Percentiles rank a stretch among this genome's conserved stretches.
Conservation (phyloP, 1,140 invertebrate genomes). For the Chlorops oryzae region DNA sequence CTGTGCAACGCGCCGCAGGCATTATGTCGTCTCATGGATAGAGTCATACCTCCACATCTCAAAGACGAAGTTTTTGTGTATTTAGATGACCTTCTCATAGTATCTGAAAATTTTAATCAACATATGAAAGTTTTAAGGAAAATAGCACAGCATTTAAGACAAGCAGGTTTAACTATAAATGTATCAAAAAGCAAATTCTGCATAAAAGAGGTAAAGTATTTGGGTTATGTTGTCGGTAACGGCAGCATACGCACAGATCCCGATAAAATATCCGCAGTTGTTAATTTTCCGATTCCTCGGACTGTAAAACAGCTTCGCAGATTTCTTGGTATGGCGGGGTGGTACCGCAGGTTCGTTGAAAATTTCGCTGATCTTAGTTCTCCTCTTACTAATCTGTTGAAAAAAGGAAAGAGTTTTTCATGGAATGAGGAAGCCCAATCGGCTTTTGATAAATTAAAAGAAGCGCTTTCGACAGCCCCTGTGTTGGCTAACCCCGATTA, state of each 20-base stretch:
- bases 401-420: not conserved
- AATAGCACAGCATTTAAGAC: not conserved
- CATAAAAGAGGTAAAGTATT: constrained; percentile 21
- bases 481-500: constrained; percentile 19
- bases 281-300: not conserved
- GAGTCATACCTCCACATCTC: constrained; percentile 4
- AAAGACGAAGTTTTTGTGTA: constrained; percentile 14
- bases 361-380: constrained; percentile 4
- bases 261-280: not conserved
- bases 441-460: constrained; percentile 2
- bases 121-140: constrained; percentile 7
- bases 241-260: constrained; percentile 36
- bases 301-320: constrained; percentile 1
- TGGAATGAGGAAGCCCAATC: not conserved
- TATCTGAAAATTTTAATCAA: constrained; percentile 3
- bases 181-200: constrained; percentile 40
- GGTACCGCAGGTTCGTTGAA: not conserved
- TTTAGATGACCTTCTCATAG: constrained; percentile 12
- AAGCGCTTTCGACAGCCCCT: not conserved
- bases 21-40: constrained; percentile 7
- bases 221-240: constrained; percentile 9
- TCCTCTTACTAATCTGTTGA: constrained; percentile 1
- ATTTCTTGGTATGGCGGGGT: constrained; percentile 3
- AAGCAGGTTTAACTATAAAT: constrained; percentile 12
- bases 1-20: constrained; percentile 6